These are phyloP conservation scores for Grammomys surdaster DNA, from an alignment of 2,113 vertebrate species.

Conservation along the genomic window DNA sequence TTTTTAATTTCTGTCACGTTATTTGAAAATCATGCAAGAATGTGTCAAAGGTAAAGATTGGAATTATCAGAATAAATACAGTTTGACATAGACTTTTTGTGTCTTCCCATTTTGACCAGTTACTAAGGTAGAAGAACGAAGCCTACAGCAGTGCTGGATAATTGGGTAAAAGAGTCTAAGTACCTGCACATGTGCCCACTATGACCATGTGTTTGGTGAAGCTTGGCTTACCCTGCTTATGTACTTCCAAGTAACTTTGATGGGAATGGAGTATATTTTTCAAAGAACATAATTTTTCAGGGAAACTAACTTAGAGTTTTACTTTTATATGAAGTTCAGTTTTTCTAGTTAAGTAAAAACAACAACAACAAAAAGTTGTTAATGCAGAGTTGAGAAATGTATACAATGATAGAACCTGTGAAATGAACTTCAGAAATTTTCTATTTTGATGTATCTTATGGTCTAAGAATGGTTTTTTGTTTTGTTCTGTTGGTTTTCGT, in stretches of 20 bases:
- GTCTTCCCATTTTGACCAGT: background rate
- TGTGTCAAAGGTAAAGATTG: constrained; percentile 4
- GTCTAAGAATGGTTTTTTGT: background rate
- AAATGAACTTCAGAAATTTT: constrained; percentile 47
- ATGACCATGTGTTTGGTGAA: background rate
- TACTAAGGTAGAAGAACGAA: background rate
- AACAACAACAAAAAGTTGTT: too few species aligned
- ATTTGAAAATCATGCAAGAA: background rate
- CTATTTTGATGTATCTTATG: constrained; percentile 9
- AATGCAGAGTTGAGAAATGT: background rate
- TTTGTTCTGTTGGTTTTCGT: too few species aligned
- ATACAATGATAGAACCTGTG: constrained; percentile 1
- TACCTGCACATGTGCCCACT: background rate
- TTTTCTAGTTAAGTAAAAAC: constrained; percentile 34
- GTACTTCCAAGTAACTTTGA: background rate
- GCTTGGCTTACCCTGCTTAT: background rate
- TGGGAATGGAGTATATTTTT: constrained; percentile 32
- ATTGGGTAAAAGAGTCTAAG: background rate
- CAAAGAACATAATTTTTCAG: background rate
- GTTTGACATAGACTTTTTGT: background rate
- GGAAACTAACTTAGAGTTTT: background rate
- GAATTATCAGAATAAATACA: constrained; percentile 38
- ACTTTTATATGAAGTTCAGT: background rate
- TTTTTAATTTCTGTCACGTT: background rate
- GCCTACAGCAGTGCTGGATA: background rate